Base-by-base conservation (phyloP, 2,797 vertebrate species). In the Sebastes hubbsi region DNA sequence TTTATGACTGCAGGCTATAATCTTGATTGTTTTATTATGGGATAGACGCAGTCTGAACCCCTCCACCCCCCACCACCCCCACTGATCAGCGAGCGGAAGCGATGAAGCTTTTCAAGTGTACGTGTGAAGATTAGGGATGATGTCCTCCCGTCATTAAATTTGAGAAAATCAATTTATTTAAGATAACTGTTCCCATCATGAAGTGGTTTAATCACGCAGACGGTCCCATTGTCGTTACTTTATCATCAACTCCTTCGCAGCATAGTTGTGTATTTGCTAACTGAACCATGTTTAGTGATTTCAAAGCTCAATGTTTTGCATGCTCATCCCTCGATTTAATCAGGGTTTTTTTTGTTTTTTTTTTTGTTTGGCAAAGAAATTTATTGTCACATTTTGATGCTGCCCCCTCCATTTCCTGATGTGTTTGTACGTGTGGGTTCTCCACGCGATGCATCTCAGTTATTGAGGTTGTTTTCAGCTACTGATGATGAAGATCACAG, bases 1-100 rank as follows among this genome's bases (percentile, higher is more conserved):
- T 87, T 88, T 83, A 85, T 83, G 84, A 82, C 62, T 55, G 70
- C 49, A 72, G 85, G 46, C 75, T 75, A 73, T 87, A 68, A 65
- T 61, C 25, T 75, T 66, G 77, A 74, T 78, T 78, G 74, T 76
- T 81, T 84, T 60, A 20, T 61, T 42, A 64, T 82, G 75, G 75
- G 72, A 75, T 34, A 59, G 77, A 77, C 13, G 8, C 77, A 61
- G 73, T 56, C 58, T 80, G 68, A 85, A 80, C 72, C 75, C 61
- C 1, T 1, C 4, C 9, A 10, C 4, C 3, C 3, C 10, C 1
- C 0, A 1, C 2, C 5, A 16, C 34, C 32, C n/a, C 34, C 36
- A 16, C 34, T 29, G 72, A 81, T 81, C 66, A 71, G 60, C 7
- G 8, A 74, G 66, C 32, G 11, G n/a, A 60, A 72, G 84, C 29